Evolutionary conservation across 2,797 vertebrate species (phyloP).

Genomic region (Betta splendens): DNA sequence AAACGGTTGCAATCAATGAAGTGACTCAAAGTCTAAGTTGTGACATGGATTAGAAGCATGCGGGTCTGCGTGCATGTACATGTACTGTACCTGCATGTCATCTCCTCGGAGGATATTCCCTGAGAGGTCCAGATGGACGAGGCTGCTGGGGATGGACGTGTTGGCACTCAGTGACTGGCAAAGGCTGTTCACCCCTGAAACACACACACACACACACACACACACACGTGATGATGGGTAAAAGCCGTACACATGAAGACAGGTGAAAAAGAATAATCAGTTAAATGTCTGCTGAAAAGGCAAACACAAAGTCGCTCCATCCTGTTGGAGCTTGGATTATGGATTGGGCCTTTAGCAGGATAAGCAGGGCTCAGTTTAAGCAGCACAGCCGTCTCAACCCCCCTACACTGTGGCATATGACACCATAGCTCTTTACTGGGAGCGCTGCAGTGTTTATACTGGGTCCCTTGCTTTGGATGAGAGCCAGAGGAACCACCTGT

Average conservation of each 20-base stretch:
- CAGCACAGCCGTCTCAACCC: slow-evolving; percentile 17
- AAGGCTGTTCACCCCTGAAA: slow-evolving; percentile 95
- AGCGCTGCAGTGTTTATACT: slow-evolving; percentile 45
- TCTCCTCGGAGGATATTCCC: slow-evolving; percentile 93
- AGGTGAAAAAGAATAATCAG: slow-evolving; percentile 9
- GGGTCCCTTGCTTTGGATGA: slow-evolving; percentile 38
- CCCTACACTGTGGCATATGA: slow-evolving; percentile 49
- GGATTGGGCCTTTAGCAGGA: slow-evolving; percentile 32
- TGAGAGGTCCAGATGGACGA: slow-evolving; percentile 96
- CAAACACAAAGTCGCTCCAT: no score
- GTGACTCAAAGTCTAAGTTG: slow-evolving; percentile 29
- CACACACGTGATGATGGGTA: slow-evolving; percentile 33
- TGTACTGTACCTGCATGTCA: slow-evolving; percentile 89
- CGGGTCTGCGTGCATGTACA: no score
- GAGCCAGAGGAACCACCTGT: slow-evolving; percentile 31
- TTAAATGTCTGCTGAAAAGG: slow-evolving; percentile 1
- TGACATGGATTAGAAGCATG: slow-evolving; percentile 7
- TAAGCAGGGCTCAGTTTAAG: slow-evolving; percentile 46
- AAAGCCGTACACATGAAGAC: not conserved
- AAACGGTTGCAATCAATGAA: slow-evolving; percentile 26
- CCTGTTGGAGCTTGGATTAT: slow-evolving; percentile 32
- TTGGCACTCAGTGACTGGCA: slow-evolving; percentile 97
- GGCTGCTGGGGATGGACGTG: slow-evolving; percentile 87
- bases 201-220: slow-evolving; percentile 28
- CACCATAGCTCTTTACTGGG: slow-evolving; percentile 53